Conservation (phyloP, 1,140 invertebrate species). For the Zaprionus ornatus region DNA sequence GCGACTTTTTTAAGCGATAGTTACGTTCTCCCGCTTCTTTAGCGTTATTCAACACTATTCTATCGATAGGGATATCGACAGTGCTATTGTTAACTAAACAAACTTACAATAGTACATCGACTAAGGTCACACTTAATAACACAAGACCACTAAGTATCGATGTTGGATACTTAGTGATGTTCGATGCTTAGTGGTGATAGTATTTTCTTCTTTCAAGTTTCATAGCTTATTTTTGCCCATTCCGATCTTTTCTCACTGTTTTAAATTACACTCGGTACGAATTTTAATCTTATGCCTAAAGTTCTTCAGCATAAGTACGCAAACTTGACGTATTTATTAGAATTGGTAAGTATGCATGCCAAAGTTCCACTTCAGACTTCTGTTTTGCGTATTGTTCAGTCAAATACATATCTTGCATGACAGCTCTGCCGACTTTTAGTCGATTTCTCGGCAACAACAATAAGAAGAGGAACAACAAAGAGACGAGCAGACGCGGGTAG, state of each 20-base stretch:
- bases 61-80: too few species aligned
- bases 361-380: slow-evolving; percentile 16
- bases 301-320: not conserved
- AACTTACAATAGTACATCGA: too few species aligned
- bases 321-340: not conserved
- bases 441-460: slow-evolving; percentile 51
- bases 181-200: too few species aligned
- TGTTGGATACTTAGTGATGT: too few species aligned
- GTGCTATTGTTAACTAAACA: too few species aligned
- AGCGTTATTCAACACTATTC: too few species aligned
- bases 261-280: not conserved
- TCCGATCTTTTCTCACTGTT: not conserved
- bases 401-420: slow-evolving; percentile 56
- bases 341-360: not conserved
- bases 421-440: slow-evolving; percentile 63
- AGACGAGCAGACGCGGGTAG: not conserved
- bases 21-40: too few species aligned
- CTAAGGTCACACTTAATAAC: too few species aligned
- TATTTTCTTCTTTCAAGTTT: too few species aligned
- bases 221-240: not conserved
- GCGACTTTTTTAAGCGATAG: too few species aligned
- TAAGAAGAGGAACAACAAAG: slow-evolving; percentile 11
- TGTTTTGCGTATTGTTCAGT: slow-evolving; percentile 26
- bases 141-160: too few species aligned
- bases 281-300: not conserved